These are phyloP conservation scores for Aphidius colemani DNA, from an alignment of 2,888 invertebrate genomes.

Conservation along the genomic window DNA sequence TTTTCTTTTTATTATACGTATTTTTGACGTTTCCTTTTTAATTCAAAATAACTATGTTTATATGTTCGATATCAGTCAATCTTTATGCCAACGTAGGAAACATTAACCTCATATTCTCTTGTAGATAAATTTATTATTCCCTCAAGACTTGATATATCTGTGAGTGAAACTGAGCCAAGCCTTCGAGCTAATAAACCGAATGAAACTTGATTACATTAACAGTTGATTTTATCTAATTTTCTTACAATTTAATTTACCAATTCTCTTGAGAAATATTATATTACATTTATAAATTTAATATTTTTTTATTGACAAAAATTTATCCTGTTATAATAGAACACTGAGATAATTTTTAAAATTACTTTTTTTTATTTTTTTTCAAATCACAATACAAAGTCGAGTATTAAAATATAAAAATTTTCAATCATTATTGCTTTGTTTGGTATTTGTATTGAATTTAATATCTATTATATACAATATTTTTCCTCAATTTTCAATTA, in stretches of 20 bases:
- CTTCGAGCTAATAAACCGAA: slow-evolving; percentile 54
- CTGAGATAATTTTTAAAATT: no score
- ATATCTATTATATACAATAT: no score
- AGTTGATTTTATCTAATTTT: slow-evolving; percentile 51
- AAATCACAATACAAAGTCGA: no score
- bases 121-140: slow-evolving; percentile 29
- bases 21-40: slow-evolving; percentile 33
- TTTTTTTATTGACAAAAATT: no score
- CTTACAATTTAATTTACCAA: slow-evolving; percentile 45
- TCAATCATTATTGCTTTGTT: no score
- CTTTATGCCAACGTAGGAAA: slow-evolving; percentile 31
- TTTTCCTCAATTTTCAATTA: no score
- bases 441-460: no score
- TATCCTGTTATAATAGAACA: no score
- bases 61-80: slow-evolving; percentile 28
- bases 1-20: slow-evolving; percentile 21
- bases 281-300: no score
- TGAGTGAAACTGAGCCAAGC: slow-evolving; percentile 32
- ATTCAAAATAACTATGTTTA: slow-evolving; percentile 26
- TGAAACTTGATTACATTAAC: slow-evolving; percentile 54
- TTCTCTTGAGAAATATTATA: slow-evolving; percentile 28
- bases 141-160: slow-evolving; percentile 42
- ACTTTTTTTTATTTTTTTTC: no score
- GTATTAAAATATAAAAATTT: no score
- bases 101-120: slow-evolving; percentile 19